Evolutionary conservation across 2,797 vertebrate species (phyloP), one percentile per base, ranked within the genome.

Genomic region (Margarornis squamiger): DNA sequence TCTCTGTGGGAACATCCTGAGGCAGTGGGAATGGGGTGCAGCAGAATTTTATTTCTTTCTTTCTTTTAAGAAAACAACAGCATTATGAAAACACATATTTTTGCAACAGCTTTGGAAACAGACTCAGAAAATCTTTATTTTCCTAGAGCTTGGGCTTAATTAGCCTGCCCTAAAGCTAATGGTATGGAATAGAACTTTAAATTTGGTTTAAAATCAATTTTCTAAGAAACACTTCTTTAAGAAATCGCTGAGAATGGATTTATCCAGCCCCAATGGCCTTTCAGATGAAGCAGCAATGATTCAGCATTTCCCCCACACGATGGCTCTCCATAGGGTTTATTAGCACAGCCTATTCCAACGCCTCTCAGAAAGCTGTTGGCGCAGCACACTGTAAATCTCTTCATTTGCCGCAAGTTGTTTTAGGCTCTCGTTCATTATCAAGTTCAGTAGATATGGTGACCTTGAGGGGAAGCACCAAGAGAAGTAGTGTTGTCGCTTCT

Each of bases 301-400:
- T 90, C 96, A 91, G 92, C 92, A 34, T 48, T 94, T 88, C 83
- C 82, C 90, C 70, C 67, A 20, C 0, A 4, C 8, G 12, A 26
- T 70, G 76, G 58, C 72, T 88, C 58, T 78, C 66, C 2, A 2
- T 20, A 34, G 72, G 74, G 27, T 86, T 66, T 63, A 27, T 77
- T 10, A 55, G 78, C 72, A 52, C 79, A 77, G 78, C 61, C 62
- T 46, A 22, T 82, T 91, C 83, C 84, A 63, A 2, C 4, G 32
- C 85, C 87, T 87, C 75, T 83, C 59, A 4, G 71, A 91, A 90
- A 90, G 82, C 73, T 86, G 38, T 54, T 79, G 93, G 78, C 20
- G 9, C 67, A 75, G 87, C 54, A 61, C 4, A 3, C 76, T 62
- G 2, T 8, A 27, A 26, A 21, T 67, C 81, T 72, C 92, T n/a